Evolutionary conservation across 1,140 invertebrate genomes (phyloP).

Genomic region (Nixonia krombeini): DNA sequence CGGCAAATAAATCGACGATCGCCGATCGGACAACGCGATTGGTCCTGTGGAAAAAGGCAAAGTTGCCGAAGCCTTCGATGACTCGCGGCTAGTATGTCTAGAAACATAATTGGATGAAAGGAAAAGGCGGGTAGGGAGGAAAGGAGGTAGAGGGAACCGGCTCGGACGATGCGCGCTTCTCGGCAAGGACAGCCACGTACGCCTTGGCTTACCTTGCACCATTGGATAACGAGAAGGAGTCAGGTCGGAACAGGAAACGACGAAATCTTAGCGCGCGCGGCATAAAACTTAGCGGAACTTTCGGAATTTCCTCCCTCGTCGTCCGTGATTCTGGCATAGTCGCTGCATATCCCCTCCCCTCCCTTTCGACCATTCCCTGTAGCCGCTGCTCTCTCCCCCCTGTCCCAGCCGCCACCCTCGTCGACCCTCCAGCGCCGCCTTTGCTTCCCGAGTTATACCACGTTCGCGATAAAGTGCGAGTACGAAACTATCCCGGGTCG

Average conservation of each 20-base stretch:
- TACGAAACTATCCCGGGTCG: slow-evolving; percentile 14
- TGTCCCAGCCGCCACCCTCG: too few species aligned
- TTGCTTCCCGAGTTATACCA: slow-evolving; percentile 6
- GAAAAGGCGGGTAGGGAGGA: neutral
- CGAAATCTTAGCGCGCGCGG: slow-evolving; percentile 19
- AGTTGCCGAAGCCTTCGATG: too few species aligned
- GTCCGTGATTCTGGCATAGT: slow-evolving; percentile 14
- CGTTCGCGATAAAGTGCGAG: slow-evolving; percentile 11
- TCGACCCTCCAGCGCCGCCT: neutral
- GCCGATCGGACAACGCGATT: too few species aligned
- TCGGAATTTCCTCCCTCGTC: slow-evolving; percentile 10
- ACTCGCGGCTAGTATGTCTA: too few species aligned
- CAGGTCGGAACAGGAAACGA: slow-evolving; percentile 8
- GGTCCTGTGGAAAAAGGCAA: too few species aligned
- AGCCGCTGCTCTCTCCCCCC: neutral
- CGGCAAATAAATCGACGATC: too few species aligned
- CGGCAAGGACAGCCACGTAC: slow-evolving; percentile 15
- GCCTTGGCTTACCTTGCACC: slow-evolving; percentile 17
- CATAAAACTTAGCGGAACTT: slow-evolving; percentile 20
- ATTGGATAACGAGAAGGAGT: slow-evolving; percentile 18
- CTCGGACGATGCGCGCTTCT: too few species aligned
- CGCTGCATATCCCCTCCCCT: neutral
- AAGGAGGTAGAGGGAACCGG: neutral
- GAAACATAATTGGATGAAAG: too few species aligned
- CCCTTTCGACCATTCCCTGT: neutral